Evolutionary conservation across 2,113 vertebrate species (phyloP).

Genomic region (Galbula dea): DNA sequence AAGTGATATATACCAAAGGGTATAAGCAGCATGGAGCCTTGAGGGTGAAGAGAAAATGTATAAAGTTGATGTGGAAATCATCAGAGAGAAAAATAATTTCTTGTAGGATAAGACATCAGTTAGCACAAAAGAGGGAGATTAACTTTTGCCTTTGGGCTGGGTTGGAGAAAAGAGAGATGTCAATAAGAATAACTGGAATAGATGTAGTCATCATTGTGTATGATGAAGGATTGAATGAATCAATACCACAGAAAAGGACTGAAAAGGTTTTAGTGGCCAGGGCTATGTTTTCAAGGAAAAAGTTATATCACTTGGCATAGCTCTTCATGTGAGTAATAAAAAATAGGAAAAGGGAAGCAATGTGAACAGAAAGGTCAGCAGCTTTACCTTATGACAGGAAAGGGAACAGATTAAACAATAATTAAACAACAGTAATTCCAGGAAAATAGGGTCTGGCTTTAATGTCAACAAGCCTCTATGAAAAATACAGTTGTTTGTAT

Average conservation of each 20-base stretch:
- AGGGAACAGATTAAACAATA: background rate
- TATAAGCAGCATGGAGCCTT: background rate
- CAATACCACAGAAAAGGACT: background rate
- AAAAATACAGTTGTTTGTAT: background rate
- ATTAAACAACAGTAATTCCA: background rate
- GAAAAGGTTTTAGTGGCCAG: background rate
- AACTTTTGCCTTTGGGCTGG: conserved; percentile 28
- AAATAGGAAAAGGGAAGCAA: background rate
- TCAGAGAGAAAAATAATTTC: conserved; percentile 2
- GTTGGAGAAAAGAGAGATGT: conserved; percentile 8
- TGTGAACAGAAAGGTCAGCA: background rate
- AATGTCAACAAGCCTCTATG: background rate
- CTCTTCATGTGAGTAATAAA: background rate
- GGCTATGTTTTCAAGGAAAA: background rate
- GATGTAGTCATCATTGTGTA: background rate
- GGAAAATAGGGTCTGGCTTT: background rate
- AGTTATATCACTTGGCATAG: background rate
- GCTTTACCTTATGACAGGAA: background rate
- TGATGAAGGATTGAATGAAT: conserved; percentile 9
- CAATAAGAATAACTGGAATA: conserved; percentile 26
- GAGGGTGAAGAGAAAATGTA: background rate
- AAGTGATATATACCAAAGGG: background rate
- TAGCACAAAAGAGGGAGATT: conserved; percentile 28
- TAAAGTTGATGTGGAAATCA: background rate
- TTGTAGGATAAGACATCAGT: conserved; percentile 4